Percentiles rank a stretch among this genome's conserved stretches.
Conservation (phyloP, 2,888 invertebrate genomes). For the Germaria angustata region DNA sequence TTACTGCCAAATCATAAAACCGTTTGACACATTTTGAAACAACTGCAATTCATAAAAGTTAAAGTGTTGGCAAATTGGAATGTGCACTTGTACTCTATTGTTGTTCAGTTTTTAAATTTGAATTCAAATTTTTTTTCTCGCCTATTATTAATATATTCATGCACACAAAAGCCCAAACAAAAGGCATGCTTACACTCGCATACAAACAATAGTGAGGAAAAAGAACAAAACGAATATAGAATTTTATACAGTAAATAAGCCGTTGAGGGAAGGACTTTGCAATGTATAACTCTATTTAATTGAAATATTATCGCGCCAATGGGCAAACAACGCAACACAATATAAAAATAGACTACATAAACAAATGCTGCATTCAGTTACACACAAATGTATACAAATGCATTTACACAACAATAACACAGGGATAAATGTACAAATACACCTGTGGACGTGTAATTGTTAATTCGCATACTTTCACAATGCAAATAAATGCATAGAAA, state of each 20-base stretch:
- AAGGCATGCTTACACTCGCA: background rate
- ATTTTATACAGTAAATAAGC: background rate
- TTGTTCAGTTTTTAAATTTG: slow-evolving; percentile 38
- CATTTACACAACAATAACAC: slow-evolving; percentile 15
- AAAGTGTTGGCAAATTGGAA: slow-evolving; percentile 27
- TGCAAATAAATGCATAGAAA: background rate
- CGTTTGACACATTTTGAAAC: slow-evolving; percentile 40
- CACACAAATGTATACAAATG: background rate
- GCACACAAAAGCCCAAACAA: background rate
- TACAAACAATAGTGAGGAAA: slow-evolving; percentile 3
- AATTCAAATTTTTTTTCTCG: background rate
- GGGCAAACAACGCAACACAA: slow-evolving; percentile 42
- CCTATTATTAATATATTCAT: slow-evolving; percentile 8
- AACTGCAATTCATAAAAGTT: slow-evolving; percentile 36
- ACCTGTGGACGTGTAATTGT: slow-evolving; percentile 35
- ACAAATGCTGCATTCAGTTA: slow-evolving; percentile 10
- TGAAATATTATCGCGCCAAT: slow-evolving; percentile 64
- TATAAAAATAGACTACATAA: background rate
- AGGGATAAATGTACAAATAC: slow-evolving; percentile 12
- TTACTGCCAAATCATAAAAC: slow-evolving; percentile 24
- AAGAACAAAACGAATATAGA: background rate
- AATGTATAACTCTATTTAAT: slow-evolving; percentile 60
- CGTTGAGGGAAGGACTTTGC: background rate
- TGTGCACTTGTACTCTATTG: slow-evolving; percentile 8
- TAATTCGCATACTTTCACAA: background rate